phyloP scores from a whole-genome alignment of 2,797 vertebrate species.

The Etheostoma nigrum region DNA sequence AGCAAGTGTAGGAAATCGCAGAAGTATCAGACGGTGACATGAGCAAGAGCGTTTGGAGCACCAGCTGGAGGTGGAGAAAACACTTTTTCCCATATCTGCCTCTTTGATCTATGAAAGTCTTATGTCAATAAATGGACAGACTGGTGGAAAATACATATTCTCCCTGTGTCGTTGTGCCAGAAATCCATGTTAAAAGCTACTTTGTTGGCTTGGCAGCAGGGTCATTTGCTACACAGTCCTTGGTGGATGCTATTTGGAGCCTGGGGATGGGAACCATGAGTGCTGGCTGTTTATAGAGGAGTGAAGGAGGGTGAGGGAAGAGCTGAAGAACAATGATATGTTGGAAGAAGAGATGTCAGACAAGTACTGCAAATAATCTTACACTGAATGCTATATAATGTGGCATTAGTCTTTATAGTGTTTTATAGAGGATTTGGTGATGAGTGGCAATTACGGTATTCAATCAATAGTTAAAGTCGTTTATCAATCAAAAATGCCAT shows the following conservation, averaged over 20 bases:
- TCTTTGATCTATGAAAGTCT: conserved; percentile 28
- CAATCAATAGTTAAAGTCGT: neutral
- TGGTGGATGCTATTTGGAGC: conserved; percentile 69
- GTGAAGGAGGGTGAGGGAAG: conserved; percentile 16
- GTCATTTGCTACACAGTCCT: conserved; percentile 54
- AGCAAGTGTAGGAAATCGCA: neutral
- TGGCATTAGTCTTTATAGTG: neutral
- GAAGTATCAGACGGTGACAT: neutral
- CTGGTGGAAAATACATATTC: conserved; percentile 43
- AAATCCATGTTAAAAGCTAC: conserved; percentile 61
- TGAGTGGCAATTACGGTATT: neutral
- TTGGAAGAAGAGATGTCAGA: conserved; percentile 3
- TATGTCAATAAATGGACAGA: conserved; percentile 51
- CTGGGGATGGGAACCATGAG: conserved; percentile 56
- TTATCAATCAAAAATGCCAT: neutral
- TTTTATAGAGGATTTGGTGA: neutral
- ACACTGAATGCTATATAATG: neutral
- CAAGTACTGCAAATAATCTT: neutral
- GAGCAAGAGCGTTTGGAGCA: conserved; percentile 4
- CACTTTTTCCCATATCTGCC: conserved; percentile 22
- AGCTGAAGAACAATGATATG: conserved; percentile 17
- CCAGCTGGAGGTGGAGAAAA: conserved; percentile 11
- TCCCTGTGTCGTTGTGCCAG: conserved; percentile 32
- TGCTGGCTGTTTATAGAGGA: conserved; percentile 54
- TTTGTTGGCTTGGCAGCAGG: conserved; percentile 51